These are phyloP conservation scores for Dendronephthya gigantea DNA, from an alignment of 64 coral and sea anemone species.

Conservation along the genomic window DNA sequence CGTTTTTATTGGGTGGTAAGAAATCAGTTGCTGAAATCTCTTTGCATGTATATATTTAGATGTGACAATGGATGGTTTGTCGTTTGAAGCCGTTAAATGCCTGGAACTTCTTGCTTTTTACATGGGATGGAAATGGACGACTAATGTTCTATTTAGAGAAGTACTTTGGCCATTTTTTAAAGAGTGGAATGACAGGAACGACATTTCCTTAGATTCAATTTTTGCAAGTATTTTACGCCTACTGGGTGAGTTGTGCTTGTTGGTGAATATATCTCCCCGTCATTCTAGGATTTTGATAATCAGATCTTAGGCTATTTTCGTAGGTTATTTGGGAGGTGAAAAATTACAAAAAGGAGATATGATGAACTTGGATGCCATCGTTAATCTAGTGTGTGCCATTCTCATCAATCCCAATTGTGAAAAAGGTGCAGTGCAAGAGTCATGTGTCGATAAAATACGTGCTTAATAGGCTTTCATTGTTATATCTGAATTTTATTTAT, in stretches of 20 bases:
- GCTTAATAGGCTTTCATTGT: neutral
- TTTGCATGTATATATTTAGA: neutral
- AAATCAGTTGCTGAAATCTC: neutral
- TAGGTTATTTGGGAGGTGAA: neutral
- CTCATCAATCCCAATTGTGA: neutral
- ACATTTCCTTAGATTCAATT: neutral
- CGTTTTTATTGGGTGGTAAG: neutral
- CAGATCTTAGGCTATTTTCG: neutral
- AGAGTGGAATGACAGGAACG: constrained; percentile 6
- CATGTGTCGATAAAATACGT: neutral
- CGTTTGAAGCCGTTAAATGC: constrained; percentile 65
- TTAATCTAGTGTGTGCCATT: neutral
- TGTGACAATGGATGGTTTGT: neutral
- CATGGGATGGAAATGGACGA: constrained; percentile 70
- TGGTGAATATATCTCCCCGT: no score
- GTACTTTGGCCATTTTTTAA: constrained; percentile 59
- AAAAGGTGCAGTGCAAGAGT: neutral
- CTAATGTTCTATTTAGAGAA: constrained; percentile 46
- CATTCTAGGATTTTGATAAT: no score
- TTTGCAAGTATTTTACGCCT: neutral
- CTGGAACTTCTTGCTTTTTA: constrained; percentile 55
- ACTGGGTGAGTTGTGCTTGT: neutral
- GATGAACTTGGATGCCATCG: neutral
- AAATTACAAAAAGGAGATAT: neutral
- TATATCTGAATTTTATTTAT: neutral